These are phyloP conservation scores for Triops cancriformis DNA, from an alignment of 1,140 invertebrate genomes.

Conservation along the genomic window DNA sequence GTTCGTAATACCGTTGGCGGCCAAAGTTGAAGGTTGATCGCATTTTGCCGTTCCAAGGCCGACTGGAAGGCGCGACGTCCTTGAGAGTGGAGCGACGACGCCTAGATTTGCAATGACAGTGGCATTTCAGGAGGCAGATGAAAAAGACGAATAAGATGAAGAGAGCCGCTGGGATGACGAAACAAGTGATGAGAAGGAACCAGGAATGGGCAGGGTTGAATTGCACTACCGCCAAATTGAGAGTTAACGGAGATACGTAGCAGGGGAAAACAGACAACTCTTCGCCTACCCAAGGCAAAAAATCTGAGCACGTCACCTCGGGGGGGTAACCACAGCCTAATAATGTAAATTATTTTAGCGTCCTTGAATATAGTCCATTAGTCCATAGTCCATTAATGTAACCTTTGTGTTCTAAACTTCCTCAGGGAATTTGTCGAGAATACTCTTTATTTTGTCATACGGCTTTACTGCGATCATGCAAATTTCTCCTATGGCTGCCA, in stretches of 20 bases:
- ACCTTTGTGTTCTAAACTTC: no score
- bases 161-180: slow-evolving; percentile 14
- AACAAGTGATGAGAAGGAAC: slow-evolving; percentile 11
- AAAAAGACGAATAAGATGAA: slow-evolving; percentile 16
- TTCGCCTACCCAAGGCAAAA: slow-evolving; percentile 5
- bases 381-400: background rate
- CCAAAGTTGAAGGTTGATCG: background rate
- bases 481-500: no score
- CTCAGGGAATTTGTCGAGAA: no score
- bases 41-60: background rate
- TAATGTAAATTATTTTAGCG: background rate
- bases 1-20: background rate
- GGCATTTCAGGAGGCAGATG: background rate
- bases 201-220: slow-evolving; percentile 15
- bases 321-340: slow-evolving; percentile 25
- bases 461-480: no score
- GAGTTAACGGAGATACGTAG: slow-evolving; percentile 16
- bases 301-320: background rate
- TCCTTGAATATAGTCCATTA: no score
- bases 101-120: background rate
- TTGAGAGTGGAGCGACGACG: background rate
- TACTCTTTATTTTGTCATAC: no score
- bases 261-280: slow-evolving; percentile 14
- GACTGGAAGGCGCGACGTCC: background rate
- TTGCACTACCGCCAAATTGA: slow-evolving; percentile 15